Base-by-base conservation (phyloP, 2,888 invertebrate genomes). In the Chelonus formosanus region DNA sequence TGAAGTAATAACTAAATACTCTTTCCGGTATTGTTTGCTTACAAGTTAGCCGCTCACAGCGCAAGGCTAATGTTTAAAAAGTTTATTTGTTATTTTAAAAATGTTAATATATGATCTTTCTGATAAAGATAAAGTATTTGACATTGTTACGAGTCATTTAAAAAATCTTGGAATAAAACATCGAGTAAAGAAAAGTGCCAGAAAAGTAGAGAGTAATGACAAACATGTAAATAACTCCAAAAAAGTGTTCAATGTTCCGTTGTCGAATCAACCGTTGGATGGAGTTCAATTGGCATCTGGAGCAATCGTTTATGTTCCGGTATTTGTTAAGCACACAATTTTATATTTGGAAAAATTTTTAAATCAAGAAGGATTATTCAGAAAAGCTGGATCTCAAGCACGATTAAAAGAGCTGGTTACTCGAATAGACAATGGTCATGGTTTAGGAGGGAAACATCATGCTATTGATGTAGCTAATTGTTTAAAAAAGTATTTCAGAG, bases 391-490 rank as follows among this genome's bases (percentile, higher is more conserved):
- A 8, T 94, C 95, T 1, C 89, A 92, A 75, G 87, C 89, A 45
- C 87, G 95, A 69, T 94, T 95, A 83, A 92, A 91, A 78, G 94
- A 94, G 83, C 89, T 96, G 32, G 91, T 91, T 85, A 92, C 92
- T 81, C 78, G 84, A 67, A 69, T 95, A 66, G 94, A 95, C 79
- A 88, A 88, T 54, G 93, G 93, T 5, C 89, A 89, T 59, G 86
- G 86, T 61, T 86, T 95, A 58, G 89, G 89, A 10, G 89, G 90
- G 59, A 90, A 90, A 3, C 90, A 92, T 80, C 90, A 92, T 78
- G 92, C 93, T 0, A 90, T 94, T 73, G 96, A 97, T 85, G 90
- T 95, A 10, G 94, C 95, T 1, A 93, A 91, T 80, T 89, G 95
- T 40, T 85, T 96, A 34, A 96, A 96, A 82, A 89, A 91, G 56